These are phyloP conservation scores for Oegoconia quadripuncta DNA, from an alignment of 2,888 invertebrate species.

Conservation along the genomic window DNA sequence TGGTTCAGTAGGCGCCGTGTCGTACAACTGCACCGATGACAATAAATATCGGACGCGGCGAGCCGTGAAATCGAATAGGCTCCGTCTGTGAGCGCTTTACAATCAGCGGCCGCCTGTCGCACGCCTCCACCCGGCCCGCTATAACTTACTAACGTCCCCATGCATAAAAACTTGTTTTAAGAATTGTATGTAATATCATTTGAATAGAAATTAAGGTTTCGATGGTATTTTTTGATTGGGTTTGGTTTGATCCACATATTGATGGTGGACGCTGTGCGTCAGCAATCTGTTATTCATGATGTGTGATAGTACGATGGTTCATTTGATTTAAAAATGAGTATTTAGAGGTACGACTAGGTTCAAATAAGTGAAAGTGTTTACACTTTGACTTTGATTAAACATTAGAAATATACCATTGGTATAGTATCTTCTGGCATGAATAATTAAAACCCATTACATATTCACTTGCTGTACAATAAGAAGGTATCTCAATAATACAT, in stretches of 20 bases:
- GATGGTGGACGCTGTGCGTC: too few relatives aligned
- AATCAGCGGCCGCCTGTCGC: conserved; percentile 75
- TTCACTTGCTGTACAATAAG: conserved; percentile 42
- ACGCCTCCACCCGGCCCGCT: conserved; percentile 45
- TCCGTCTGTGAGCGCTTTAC: conserved; percentile 77
- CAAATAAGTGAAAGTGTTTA: too few relatives aligned
- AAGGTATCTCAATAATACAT: conserved; percentile 63
- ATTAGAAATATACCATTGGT: too few relatives aligned
- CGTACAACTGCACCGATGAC: conserved; percentile 78
- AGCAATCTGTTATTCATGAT: too few relatives aligned
- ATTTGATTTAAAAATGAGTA: too few relatives aligned
- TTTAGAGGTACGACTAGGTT: too few relatives aligned
- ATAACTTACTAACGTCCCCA: conserved; percentile 63
- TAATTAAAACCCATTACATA: conserved; percentile 53
- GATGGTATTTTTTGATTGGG: too few relatives aligned
- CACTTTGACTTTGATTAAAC: too few relatives aligned
- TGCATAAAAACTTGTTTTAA: conserved; percentile 52
- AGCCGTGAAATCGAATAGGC: conserved; percentile 80
- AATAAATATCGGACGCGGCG: conserved; percentile 77
- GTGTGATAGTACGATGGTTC: too few relatives aligned
- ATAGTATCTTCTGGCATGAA: too few relatives aligned
- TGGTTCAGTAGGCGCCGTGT: conserved; percentile 75
- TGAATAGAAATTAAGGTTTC: conserved; percentile 1
- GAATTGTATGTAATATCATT: background rate
- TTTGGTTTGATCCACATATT: too few relatives aligned